Conservation (phyloP, 2,888 invertebrate genomes). For the Eudemis profundana region DNA sequence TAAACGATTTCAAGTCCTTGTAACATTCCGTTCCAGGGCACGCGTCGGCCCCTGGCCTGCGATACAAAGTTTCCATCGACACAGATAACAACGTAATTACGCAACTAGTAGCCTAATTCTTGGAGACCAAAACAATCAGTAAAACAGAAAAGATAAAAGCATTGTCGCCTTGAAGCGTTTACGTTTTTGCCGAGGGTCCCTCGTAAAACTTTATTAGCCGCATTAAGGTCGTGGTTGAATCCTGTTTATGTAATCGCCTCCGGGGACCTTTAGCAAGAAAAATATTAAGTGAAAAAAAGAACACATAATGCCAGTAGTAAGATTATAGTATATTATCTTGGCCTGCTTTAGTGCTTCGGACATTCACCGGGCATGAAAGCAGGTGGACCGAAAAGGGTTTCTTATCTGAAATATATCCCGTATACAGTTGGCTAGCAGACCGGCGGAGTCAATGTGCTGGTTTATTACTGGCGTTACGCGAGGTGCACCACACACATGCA, state of each 20-base stretch:
- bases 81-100: slow-evolving; percentile 45
- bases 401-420: slow-evolving; percentile 39
- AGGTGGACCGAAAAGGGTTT: slow-evolving; percentile 44
- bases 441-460: slow-evolving; percentile 26
- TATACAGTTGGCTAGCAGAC: slow-evolving; percentile 25
- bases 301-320: slow-evolving; percentile 77
- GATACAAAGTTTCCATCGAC: slow-evolving; percentile 19
- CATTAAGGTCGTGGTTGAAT: slow-evolving; percentile 85
- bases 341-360: slow-evolving; percentile 28
- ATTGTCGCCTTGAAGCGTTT: slow-evolving; percentile 83
- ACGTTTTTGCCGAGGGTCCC: slow-evolving; percentile 82
- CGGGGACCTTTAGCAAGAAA: slow-evolving; percentile 81
- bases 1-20: slow-evolving; percentile 59
- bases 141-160: slow-evolving; percentile 83
- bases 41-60: slow-evolving; percentile 24
- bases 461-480: no score
- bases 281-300: slow-evolving; percentile 84
- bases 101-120: slow-evolving; percentile 69
- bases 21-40: slow-evolving; percentile 32
- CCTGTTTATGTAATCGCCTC: slow-evolving; percentile 85
- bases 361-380: slow-evolving; percentile 32
- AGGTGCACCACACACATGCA: no score
- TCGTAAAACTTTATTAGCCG: slow-evolving; percentile 85
- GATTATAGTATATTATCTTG: slow-evolving; percentile 63
- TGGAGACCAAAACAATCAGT: slow-evolving; percentile 75